phyloP scores from a whole-genome alignment of 2,113 vertebrate species.

The Bucco capensis region DNA sequence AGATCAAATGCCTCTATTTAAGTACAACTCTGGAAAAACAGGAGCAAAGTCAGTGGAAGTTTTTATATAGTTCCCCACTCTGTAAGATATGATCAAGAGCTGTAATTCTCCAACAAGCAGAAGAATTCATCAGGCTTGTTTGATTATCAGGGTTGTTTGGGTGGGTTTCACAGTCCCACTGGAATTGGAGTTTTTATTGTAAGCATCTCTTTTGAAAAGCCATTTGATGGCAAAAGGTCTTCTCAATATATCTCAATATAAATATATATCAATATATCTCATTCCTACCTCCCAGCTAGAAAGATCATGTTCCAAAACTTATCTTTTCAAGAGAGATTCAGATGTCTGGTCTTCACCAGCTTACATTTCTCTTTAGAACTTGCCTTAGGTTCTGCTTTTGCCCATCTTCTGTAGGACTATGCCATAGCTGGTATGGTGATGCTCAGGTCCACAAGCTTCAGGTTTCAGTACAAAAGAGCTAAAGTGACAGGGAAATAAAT shows the following conservation, averaged over 20 bases:
- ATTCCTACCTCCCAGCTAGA: not conserved
- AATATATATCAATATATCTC: not conserved
- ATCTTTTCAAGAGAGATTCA: not conserved
- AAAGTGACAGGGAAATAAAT: not conserved
- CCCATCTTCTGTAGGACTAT: rapidly evolving
- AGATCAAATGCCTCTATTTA: not conserved
- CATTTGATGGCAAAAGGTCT: not conserved
- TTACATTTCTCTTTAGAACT: not conserved
- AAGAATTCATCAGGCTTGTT: too few species aligned
- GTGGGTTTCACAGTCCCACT: not conserved
- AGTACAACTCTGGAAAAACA: not conserved
- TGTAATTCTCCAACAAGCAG: not conserved
- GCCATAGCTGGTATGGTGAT: rapidly evolving
- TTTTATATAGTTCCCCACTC: not conserved
- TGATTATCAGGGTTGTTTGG: not conserved
- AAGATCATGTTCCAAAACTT: not conserved
- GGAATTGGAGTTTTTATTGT: not conserved
- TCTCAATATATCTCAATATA: not conserved
- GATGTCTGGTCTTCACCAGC: not conserved
- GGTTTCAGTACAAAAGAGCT: not conserved
- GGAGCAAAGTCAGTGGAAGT: not conserved
- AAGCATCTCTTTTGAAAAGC: not conserved
- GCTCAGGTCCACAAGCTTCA: not conserved
- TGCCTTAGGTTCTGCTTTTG: not conserved
- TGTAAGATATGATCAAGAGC: not conserved